A percentile compares a stretch with the other conserved stretches of the same genome.
phyloP scores from a whole-genome alignment of 2,888 invertebrate species.

The Galerucella pusilla region DNA sequence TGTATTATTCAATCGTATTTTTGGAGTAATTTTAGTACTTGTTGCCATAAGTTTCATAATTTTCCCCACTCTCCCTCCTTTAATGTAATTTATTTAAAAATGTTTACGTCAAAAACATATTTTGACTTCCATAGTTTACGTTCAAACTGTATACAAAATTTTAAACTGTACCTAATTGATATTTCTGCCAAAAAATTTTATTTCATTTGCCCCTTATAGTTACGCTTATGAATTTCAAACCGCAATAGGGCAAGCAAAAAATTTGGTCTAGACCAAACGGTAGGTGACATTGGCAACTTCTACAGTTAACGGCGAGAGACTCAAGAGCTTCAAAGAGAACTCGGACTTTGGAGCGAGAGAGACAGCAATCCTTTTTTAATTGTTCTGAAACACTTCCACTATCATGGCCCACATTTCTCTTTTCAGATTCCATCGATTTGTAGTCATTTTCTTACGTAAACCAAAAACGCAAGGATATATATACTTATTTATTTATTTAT shows the following conservation, averaged over 20 bases:
- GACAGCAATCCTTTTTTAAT: constrained; percentile 44
- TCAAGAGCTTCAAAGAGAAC: constrained; percentile 33
- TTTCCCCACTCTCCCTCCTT: no score
- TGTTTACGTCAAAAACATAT: no score
- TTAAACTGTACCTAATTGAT: no score
- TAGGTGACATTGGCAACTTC: constrained; percentile 27
- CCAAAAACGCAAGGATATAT: background rate
- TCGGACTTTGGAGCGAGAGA: constrained; percentile 50
- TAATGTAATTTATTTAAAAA: no score
- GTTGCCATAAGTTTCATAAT: no score
- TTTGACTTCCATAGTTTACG: no score
- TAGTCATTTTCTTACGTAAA: background rate
- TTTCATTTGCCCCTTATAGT: background rate
- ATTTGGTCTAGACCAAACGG: constrained; percentile 14
- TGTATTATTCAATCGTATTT: no score
- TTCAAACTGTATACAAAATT: no score
- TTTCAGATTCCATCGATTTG: background rate
- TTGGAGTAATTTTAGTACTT: no score
- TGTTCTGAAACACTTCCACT: constrained; percentile 38
- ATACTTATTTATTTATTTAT: no score
- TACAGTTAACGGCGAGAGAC: constrained; percentile 24
- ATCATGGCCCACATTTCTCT: constrained; percentile 32
- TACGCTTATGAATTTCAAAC: background rate
- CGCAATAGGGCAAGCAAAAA: constrained; percentile 19
- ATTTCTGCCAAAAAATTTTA: background rate